Base-by-base conservation (phyloP, 2,113 vertebrate species). In the Alexandromys fortis region DNA sequence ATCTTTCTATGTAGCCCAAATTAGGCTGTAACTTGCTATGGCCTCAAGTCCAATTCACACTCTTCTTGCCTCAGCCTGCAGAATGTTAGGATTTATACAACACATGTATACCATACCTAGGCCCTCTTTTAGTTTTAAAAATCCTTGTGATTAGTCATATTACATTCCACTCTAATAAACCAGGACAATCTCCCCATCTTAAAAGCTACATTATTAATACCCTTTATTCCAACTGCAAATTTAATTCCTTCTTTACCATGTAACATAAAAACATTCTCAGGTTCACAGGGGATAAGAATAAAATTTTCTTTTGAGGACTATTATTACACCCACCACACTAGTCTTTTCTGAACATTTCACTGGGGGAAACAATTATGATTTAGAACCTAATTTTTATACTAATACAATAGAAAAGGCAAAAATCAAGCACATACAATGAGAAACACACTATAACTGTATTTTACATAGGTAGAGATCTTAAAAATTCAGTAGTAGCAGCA, bases 381-480 rank as follows among this genome's bases (percentile, higher is more conserved):
- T 49, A 87, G 75, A 94, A 86, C 5, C 82, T 45, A 70, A 63
- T 79, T 87, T 92, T 93, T 55, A 89, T 10, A 94, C 21, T 55
- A 89, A 52, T 76, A 73, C 11, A 85, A 22, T 67, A 33, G 28
- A 49, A 92, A 95, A 19, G 61, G 96, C 49, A 97, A 92, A 97
- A 97, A 82, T 85, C 83, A 81, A 45, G 11, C 73, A 13, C 49
- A 67, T 47, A 68, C 16, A 75, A n/a, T 55, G n/a, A 33, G 16
- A 95, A 88, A 73, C 30, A 72, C 30, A 95, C 52, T 67, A 76
- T 8, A 92, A 22, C 26, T 19, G 55, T 55, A 55, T 55, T 86
- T 72, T 89, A 68, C 67, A 90, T 96, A 65, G 26, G 91, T 35
- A 79, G 88, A 95, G n/a, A 81, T 73, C 58, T 55, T 90, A 88